Percentiles rank a stretch among this genome's conserved stretches.
These are phyloP conservation scores for Sciurus vulgaris DNA, from an alignment of 2,797 vertebrate genomes.

Conservation along the genomic window DNA sequence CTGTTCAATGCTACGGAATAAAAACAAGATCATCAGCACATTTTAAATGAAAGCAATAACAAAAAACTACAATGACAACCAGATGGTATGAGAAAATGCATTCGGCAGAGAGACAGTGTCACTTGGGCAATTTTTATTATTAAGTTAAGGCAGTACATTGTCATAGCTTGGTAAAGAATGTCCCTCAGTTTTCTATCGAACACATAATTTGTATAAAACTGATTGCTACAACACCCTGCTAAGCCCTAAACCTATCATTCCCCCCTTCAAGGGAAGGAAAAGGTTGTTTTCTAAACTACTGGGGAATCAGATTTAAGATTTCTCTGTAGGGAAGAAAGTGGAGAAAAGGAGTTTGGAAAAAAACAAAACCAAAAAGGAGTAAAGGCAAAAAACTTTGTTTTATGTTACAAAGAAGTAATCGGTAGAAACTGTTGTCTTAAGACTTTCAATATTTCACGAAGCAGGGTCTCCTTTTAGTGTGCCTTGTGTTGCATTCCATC, in stretches of 20 bases:
- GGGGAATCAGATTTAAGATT: not conserved
- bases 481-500: constrained; percentile 13
- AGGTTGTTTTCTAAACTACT: constrained; percentile 44
- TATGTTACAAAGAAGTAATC: constrained; percentile 60
- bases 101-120: constrained; percentile 86
- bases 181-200: constrained; percentile 77
- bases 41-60: constrained; percentile 89
- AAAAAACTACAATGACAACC: constrained; percentile 86
- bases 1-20: constrained; percentile 96
- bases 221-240: constrained; percentile 29
- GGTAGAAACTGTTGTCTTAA: constrained; percentile 19
- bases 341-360: not conserved
- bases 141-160: constrained; percentile 82
- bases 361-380: not conserved
- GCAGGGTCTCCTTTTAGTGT: constrained; percentile 43
- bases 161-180: constrained; percentile 70
- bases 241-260: constrained; percentile 51
- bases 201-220: constrained; percentile 66
- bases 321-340: constrained; percentile 24
- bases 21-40: constrained; percentile 90
- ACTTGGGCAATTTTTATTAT: constrained; percentile 87
- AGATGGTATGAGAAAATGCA: constrained; percentile 88
- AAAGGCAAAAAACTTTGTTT: constrained; percentile 63
- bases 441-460: constrained; percentile 56
- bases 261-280: not conserved